Base-by-base conservation (phyloP, 2,888 invertebrate genomes). In the Metalampra italica region DNA sequence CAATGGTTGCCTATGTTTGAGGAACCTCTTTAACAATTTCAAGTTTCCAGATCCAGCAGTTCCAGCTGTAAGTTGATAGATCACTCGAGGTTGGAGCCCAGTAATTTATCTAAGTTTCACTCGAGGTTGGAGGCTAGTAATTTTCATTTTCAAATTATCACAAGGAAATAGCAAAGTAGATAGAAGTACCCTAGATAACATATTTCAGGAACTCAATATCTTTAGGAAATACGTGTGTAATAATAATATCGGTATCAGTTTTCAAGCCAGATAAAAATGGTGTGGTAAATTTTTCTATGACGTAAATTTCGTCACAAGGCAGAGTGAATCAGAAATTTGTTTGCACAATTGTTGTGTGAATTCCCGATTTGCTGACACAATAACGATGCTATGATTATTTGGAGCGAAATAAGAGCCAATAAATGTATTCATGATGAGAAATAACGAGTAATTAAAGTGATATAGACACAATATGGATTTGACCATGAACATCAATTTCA, bases 271-370 rank as follows among this genome's bases (percentile, higher is more conserved):
- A 29, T 42, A 42, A 1, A 11, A n/a, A 12, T 12, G 5, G 29
- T 29, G 29, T 42, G 29, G 29, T n/a, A 12, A n/a, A 40, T 1
- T 22, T 9, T 42, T 29, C 42, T 42, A 49, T 77, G 75, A 76
- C 78, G 77, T 66, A 66, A 63, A 71, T 62, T 49, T 63, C 65
- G 67, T 67, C 67, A 71, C 52, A 44, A 43, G 48, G 43, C 41
- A 45, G 56, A 43, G 42, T 60, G 55, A 64, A 61, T 58, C 66
- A 65, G 51, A 57, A 14, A 39, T 13, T 22, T 49, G 53, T 58
- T 54, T 54, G 50, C 37, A 51, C 53, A 54, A 43, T 43, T 53
- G 52, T n/a, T 15, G 29, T 15, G 29, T 9, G 11, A 15, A 43
- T 34, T 42, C 37, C 29, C 14, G 0, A 12, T 30, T 34, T 38